These are phyloP conservation scores for Scarus forsteni DNA, from an alignment of 2,797 vertebrate species.

Conservation along the genomic window DNA sequence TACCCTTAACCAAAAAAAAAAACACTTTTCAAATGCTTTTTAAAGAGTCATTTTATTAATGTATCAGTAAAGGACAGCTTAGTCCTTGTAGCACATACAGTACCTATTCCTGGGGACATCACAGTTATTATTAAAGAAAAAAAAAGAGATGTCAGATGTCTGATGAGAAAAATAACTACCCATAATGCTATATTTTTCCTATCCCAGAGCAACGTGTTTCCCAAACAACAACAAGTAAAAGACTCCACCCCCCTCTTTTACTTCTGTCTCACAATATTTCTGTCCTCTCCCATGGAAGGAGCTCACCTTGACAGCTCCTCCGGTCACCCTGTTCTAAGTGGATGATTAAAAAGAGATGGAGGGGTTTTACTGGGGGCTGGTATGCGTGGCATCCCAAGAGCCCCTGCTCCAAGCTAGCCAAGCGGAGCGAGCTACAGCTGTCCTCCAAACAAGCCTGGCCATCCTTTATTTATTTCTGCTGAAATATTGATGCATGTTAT, in stretches of 20 bases:
- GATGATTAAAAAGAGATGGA: conserved; percentile 99
- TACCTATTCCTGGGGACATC: no score
- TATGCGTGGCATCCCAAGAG: conserved; percentile 94
- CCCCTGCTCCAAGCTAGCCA: conserved; percentile 88
- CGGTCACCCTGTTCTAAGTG: conserved; percentile 98
- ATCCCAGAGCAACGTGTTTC: conserved; percentile 36
- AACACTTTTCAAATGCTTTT: no score
- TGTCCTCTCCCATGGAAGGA: conserved; percentile 69
- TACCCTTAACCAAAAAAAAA: no score
- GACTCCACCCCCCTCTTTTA: conserved; percentile 28
- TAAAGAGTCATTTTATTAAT: no score
- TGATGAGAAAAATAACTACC: no score
- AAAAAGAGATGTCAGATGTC: no score
- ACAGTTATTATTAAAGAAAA: no score
- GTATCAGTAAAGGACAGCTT: no score
- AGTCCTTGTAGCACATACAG: no score
- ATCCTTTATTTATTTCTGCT: conserved; percentile 99
- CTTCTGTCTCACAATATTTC: conserved; percentile 70
- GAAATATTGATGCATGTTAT: conserved; percentile 99
- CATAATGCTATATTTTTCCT: no score
- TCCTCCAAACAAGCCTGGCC: conserved; percentile 98
- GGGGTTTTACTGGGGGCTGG: conserved; percentile 94
- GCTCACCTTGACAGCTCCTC: conserved; percentile 95
- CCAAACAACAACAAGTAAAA: conserved; percentile 49
- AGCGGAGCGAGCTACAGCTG: conserved; percentile 97